A percentile compares a stretch with the other conserved stretches of the same genome.
Evolutionary conservation across 2,888 invertebrate species (phyloP).

Genomic region (Aphidius colemani): DNA sequence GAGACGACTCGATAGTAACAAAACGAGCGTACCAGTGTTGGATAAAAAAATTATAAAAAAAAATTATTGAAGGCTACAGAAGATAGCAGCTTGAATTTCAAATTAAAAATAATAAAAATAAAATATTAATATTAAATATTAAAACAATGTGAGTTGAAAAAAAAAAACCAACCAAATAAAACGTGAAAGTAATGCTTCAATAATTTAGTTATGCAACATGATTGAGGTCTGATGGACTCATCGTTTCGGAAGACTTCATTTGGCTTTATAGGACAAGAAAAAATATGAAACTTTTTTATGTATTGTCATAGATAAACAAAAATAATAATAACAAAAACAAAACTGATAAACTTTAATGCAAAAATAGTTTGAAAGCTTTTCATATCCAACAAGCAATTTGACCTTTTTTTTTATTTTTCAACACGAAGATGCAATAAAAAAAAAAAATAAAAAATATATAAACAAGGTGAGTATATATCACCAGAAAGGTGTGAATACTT

Average conservation of each 20-base stretch:
- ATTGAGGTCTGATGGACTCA: slow-evolving; percentile 12
- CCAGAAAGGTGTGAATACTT: background rate
- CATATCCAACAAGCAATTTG: background rate
- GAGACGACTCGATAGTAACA: slow-evolving; percentile 24
- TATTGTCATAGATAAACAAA: background rate
- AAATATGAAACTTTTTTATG: background rate
- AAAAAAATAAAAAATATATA: too few relatives aligned
- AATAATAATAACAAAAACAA: background rate
- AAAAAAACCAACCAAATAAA: too few relatives aligned
- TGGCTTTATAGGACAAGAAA: slow-evolving; percentile 6
- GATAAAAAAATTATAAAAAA: slow-evolving; percentile 11
- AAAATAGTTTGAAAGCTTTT: slow-evolving; percentile 6
- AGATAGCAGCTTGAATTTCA: slow-evolving; percentile 9
- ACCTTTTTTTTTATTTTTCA: background rate
- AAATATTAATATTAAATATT: background rate
- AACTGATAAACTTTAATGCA: background rate
- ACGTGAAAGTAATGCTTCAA: background rate
- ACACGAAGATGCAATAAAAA: too few relatives aligned
- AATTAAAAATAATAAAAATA: background rate
- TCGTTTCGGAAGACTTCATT: slow-evolving; percentile 22
- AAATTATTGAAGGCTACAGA: slow-evolving; percentile 6
- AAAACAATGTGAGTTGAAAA: slow-evolving; percentile 2
- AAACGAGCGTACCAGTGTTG: slow-evolving; percentile 9
- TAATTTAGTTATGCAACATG: slow-evolving; percentile 9
- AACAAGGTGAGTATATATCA: too few relatives aligned